phyloP scores from a whole-genome alignment of 2,888 invertebrate species.

The Adelphocoris suturalis region DNA sequence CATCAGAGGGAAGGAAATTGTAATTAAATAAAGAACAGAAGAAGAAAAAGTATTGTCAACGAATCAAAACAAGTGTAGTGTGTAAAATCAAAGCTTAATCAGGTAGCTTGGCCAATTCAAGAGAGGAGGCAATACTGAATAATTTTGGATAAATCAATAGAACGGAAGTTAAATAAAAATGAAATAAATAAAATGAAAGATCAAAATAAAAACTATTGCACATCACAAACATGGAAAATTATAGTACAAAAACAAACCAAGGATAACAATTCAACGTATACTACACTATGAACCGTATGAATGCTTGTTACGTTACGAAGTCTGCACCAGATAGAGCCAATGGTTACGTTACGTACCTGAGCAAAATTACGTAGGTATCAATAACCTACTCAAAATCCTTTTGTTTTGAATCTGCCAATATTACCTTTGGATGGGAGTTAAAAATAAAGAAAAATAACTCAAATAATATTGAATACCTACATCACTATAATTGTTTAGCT shows the following conservation, averaged over 20 bases:
- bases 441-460: too few relatives aligned
- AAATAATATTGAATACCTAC: too few relatives aligned
- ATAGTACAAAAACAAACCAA: not conserved
- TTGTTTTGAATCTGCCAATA: too few relatives aligned
- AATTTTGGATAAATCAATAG: not conserved
- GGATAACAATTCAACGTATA: not conserved
- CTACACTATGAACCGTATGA: too few relatives aligned
- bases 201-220: not conserved
- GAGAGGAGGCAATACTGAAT: not conserved
- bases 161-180: not conserved
- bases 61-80: too few relatives aligned
- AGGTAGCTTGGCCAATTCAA: slow-evolving; percentile 32
- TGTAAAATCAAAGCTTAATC: not conserved
- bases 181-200: not conserved
- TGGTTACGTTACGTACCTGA: too few relatives aligned
- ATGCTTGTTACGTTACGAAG: too few relatives aligned
- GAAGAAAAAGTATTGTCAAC: too few relatives aligned
- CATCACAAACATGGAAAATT: not conserved
- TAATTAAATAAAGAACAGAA: too few relatives aligned
- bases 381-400: not conserved
- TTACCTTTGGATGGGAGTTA: too few relatives aligned
- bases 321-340: too few relatives aligned
- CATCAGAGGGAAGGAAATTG: not conserved
- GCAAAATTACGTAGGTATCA: not conserved
- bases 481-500: too few relatives aligned